Base-by-base conservation (phyloP, 2,797 vertebrate species). In the Aeoliscus strigatus region DNA sequence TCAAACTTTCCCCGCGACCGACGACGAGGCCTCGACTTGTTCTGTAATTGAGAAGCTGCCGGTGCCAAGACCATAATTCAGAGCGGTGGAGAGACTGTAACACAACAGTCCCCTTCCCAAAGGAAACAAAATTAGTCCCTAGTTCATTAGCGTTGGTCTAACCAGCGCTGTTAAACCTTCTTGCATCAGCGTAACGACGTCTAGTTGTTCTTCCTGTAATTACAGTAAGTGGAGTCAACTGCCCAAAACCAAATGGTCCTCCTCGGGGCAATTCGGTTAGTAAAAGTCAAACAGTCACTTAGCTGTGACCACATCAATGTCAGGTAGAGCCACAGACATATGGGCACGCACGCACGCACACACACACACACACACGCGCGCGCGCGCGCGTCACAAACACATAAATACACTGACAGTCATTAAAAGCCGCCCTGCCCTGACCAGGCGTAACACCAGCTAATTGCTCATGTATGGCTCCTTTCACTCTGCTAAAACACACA, bases 391-490 rank as follows among this genome's bases (percentile, higher is more conserved):
- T 14, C 38, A 44, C 38, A 27, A 28, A 73, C 45, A 70, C 51
- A 65, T 27, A 58, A 49, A 80, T 33, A 64, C 30, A 51, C 46
- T 40, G 39, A 33, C 9, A 24, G 65, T 59, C 62, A 55, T 73
- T 73, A 79, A 77, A 76, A 71, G 70, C 51, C 49, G 53, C 43
- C 31, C 32, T 13, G 53, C 28, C 51, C 64, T 62, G 7, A 47
- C 36, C 71, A 66, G 73, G 39, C 57, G 55, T 67, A 43, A 72
- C 74, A 61, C 65, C 46, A 37, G 52, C 61, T 75, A 70, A 75
- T 71, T 73, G 65, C 74, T 82, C 59, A 66, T 81, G 78, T 80
- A 77, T 79, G 73, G 69, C 62, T 61, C 63, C 78, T 77, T 84
- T 82, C 72, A 81, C 53, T 47, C n/a, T 36, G 35, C 43, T 50